Evolutionary conservation across 2,888 invertebrate species (phyloP).

Genomic region (Meghimatium bilineatum): DNA sequence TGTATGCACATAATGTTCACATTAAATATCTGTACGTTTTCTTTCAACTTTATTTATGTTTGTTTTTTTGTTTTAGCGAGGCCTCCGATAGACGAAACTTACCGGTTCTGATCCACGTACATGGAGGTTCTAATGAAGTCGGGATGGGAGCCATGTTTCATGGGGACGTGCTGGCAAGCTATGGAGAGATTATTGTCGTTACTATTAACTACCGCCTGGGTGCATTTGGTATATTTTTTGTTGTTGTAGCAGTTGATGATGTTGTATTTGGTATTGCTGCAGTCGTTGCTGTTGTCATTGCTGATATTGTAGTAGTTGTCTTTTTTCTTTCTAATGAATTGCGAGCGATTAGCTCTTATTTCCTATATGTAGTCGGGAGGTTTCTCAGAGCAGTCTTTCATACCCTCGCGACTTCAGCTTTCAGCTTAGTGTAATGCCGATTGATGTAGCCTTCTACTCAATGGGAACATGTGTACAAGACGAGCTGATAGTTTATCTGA

Average conservation of each 20-base stretch:
- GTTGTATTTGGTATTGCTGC: not conserved
- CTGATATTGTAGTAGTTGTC: no score
- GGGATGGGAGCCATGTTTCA: conserved; percentile 66
- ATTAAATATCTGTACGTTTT: not conserved
- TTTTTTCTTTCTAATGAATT: no score
- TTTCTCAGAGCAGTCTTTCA: no score
- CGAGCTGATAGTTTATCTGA: no score
- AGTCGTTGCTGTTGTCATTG: no score
- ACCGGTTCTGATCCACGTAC: conserved; percentile 60
- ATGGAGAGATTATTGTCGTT: conserved; percentile 59
- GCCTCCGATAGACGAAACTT: not conserved
- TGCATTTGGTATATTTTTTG: conserved; percentile 55
- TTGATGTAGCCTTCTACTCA: no score
- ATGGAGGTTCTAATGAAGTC: conserved; percentile 64
- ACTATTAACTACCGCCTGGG: conserved; percentile 63
- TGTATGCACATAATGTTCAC: not conserved
- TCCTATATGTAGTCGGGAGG: no score
- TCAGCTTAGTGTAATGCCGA: no score
- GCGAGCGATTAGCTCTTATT: no score
- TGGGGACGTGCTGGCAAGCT: conserved; percentile 60
- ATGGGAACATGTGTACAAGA: no score
- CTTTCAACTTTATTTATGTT: no score
- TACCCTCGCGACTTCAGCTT: no score
- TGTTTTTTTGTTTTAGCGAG: not conserved
- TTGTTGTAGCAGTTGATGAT: not conserved